Evolutionary conservation across 2,113 vertebrate species (phyloP).

Genomic region (Ranitomeya variabilis): DNA sequence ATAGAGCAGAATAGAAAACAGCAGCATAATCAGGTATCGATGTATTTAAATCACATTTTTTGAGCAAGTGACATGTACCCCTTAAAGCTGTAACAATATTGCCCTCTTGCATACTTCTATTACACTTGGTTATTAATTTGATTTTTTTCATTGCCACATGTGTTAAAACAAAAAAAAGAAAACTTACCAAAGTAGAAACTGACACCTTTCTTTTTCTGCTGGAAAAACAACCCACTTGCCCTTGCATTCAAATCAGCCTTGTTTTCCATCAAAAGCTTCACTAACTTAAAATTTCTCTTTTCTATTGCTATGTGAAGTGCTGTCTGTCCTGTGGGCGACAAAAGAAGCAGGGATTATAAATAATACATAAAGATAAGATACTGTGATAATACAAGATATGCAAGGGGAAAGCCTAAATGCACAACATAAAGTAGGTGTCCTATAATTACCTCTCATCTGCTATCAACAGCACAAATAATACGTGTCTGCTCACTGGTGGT

Average conservation of each 20-base stretch:
- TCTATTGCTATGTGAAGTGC: conserved; percentile 93
- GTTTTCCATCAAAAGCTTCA: conserved; percentile 83
- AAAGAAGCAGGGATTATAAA: neutral
- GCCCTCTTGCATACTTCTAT: neutral
- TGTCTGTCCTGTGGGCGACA: conserved; percentile 80
- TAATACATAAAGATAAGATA: neutral
- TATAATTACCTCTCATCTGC: no score
- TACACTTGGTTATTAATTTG: neutral
- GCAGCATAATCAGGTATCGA: no score
- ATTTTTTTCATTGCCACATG: neutral
- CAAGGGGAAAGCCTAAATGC: neutral
- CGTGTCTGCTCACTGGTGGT: no score
- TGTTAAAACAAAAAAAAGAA: neutral
- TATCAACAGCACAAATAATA: no score
- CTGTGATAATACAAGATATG: no score
- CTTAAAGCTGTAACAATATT: no score
- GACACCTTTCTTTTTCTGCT: conserved; percentile 73
- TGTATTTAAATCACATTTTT: no score
- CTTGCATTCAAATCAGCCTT: conserved; percentile 83
- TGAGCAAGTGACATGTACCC: no score
- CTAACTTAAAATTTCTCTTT: conserved; percentile 79
- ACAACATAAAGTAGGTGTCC: no score
- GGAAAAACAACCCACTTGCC: conserved; percentile 89
- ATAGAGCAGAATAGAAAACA: no score
- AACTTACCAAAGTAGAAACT: conserved; percentile 93